Conservation (phyloP, 2,888 invertebrate species). For the Eupithecia dodoneata region DNA sequence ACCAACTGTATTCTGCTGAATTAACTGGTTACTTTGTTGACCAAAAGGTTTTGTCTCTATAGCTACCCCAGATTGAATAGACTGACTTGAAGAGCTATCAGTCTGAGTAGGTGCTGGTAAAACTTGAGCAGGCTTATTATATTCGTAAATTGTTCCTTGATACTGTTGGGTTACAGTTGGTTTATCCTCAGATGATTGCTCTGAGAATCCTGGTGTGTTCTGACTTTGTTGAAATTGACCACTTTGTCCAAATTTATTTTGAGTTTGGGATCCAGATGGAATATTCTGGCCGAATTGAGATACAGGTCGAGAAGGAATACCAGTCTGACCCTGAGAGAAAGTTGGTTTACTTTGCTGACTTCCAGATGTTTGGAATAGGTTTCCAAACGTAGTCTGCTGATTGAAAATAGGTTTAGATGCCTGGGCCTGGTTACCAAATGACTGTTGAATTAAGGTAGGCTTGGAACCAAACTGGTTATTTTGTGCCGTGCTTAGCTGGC, state of each 20-base stretch:
- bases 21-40: slow-evolving; percentile 19
- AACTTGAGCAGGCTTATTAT: slow-evolving; percentile 62
- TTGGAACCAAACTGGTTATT: slow-evolving; percentile 41
- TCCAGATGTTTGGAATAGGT: slow-evolving; percentile 20
- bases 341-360: slow-evolving; percentile 22
- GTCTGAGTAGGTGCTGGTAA: slow-evolving; percentile 48
- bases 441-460: slow-evolving; percentile 36
- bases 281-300: slow-evolving; percentile 31
- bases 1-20: slow-evolving; percentile 19
- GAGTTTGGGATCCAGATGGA: slow-evolving; percentile 33
- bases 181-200: slow-evolving; percentile 23
- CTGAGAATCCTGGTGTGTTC: slow-evolving; percentile 14
- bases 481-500: slow-evolving; percentile 36
- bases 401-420: slow-evolving; percentile 34
- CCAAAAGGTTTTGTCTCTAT: slow-evolving; percentile 24
- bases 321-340: slow-evolving; percentile 9
- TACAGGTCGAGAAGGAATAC: slow-evolving; percentile 26
- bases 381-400: slow-evolving; percentile 32
- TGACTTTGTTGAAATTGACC: slow-evolving; percentile 18
- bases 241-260: slow-evolving; percentile 28
- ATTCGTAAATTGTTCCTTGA: slow-evolving; percentile 63
- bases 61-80: slow-evolving; percentile 21
- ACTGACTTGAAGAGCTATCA: slow-evolving; percentile 40
- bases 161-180: slow-evolving; percentile 42
- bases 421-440: slow-evolving; percentile 29